Conservation (phyloP, 2,888 invertebrate species). For the Schrankia costaestrigalis region DNA sequence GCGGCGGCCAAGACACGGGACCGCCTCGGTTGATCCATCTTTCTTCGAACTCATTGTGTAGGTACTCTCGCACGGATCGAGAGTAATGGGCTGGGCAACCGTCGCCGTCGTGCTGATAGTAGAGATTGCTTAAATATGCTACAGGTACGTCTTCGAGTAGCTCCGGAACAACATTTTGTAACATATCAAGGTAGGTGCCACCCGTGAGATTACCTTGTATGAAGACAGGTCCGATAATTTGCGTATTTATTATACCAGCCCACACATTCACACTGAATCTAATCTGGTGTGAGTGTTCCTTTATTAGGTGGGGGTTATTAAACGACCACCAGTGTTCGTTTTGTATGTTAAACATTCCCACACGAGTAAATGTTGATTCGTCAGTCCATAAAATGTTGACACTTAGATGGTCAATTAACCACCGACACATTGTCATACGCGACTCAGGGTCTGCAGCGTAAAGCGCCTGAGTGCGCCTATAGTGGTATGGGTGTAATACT, state of each 20-base stretch:
- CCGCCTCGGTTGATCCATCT: neutral
- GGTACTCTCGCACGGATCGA: neutral
- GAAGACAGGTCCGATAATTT: no score
- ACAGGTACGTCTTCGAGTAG: neutral
- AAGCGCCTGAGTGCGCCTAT: no score
- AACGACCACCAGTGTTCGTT: slow-evolving; percentile 1
- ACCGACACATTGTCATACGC: no score
- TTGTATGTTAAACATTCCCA: no score
- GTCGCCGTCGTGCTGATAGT: neutral
- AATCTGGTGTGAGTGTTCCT: neutral
- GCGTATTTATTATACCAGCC: no score
- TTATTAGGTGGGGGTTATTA: neutral
- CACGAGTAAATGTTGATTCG: no score
- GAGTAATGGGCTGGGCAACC: neutral
- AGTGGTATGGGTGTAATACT: no score
- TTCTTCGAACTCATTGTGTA: neutral
- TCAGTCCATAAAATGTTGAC: no score
- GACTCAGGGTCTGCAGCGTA: no score
- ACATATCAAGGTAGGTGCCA: neutral
- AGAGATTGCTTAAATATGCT: neutral
- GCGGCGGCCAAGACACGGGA: neutral
- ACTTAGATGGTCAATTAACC: no score
- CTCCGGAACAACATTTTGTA: neutral
- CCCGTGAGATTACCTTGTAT: neutral
- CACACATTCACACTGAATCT: slow-evolving; percentile 1